A percentile compares a stretch with the other conserved stretches of the same genome.
phyloP scores from a whole-genome alignment of 2,797 vertebrate species.

The Gallinago stenura region DNA sequence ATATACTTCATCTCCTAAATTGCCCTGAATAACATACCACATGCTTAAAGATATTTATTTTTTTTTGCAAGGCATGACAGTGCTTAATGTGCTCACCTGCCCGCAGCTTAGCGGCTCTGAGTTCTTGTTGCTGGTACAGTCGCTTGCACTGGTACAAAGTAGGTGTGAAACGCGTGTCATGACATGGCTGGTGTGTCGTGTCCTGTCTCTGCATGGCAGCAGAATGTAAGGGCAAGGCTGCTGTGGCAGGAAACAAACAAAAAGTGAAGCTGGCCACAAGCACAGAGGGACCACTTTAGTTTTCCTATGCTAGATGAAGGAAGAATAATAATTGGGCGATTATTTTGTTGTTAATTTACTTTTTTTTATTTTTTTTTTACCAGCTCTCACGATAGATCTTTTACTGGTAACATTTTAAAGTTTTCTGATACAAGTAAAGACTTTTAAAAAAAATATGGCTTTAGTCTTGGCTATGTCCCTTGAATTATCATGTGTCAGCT shows the following conservation, averaged over 20 bases:
- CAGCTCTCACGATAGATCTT: neutral
- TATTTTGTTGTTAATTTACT: neutral
- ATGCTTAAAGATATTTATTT: neutral
- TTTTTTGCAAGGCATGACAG: neutral
- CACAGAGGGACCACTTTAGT: neutral
- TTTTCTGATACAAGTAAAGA: constrained; percentile 4
- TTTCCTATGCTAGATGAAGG: neutral
- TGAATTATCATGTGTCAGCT: constrained; percentile 53
- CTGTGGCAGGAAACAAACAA: neutral
- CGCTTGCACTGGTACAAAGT: neutral
- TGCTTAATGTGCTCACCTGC: neutral
- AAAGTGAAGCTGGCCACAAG: neutral
- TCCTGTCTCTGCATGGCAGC: neutral
- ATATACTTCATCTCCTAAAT: neutral
- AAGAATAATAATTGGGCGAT: neutral
- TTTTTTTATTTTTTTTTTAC: neutral
- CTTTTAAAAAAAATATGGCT: neutral
- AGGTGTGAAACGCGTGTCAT: neutral
- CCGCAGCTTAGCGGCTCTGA: neutral
- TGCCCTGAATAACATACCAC: neutral
- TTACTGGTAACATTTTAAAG: neutral
- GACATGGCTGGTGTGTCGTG: neutral
- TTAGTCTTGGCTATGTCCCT: constrained; percentile 23
- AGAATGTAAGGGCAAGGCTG: neutral
- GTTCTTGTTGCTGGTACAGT: neutral